These are phyloP conservation scores for Isichthys henryi DNA, from an alignment of 2,113 vertebrate genomes.

Conservation along the genomic window DNA sequence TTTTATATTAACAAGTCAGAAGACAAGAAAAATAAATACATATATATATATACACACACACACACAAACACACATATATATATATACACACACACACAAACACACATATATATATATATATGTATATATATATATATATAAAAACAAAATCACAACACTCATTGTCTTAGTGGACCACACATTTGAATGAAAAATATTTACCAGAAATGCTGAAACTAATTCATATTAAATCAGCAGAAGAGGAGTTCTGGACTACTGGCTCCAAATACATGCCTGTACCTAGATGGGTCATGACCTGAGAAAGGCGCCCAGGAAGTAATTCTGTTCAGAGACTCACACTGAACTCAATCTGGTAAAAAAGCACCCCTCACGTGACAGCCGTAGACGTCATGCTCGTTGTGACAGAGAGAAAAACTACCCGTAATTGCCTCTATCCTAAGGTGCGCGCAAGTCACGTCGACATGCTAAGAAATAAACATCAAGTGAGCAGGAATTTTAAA, in stretches of 20 bases:
- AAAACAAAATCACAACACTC: background rate
- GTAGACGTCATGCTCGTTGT: background rate
- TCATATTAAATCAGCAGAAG: background rate
- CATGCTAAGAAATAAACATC: conserved; percentile 1
- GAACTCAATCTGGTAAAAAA: background rate
- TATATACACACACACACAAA: background rate
- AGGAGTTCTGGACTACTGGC: background rate
- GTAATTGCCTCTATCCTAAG: conserved; percentile 9
- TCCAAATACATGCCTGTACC: background rate
- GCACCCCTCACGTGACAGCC: background rate
- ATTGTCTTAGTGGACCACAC: background rate
- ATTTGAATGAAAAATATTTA: background rate
- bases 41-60: background rate
- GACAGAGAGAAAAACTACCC: background rate
- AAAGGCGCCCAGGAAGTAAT: background rate
- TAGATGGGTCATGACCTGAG: background rate
- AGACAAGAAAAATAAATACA: too few species aligned
- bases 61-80: too few species aligned
- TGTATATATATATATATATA: background rate
- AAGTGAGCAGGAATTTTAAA: background rate
- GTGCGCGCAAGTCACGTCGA: background rate
- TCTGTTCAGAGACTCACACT: background rate
- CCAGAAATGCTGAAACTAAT: background rate
- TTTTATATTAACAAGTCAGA: background rate
- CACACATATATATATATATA: background rate